Conservation (phyloP, 2,113 vertebrate species). For the Coptodon bakossiorum region DNA sequence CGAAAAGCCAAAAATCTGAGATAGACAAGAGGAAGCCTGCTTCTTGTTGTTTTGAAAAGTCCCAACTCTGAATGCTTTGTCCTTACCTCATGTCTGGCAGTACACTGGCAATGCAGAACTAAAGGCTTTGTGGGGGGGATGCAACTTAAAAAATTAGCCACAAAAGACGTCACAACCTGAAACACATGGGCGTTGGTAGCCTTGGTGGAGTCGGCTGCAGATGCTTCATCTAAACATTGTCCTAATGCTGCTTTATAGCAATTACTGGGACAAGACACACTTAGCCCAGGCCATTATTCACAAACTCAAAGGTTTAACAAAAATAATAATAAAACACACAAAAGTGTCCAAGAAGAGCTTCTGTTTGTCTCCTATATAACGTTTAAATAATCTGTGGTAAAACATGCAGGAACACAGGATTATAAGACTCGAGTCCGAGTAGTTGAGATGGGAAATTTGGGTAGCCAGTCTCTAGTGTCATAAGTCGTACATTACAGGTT, state of each 20-base stretch:
- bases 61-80: background rate
- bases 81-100: slow-evolving; percentile 21
- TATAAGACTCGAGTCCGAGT: background rate
- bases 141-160: slow-evolving; percentile 16
- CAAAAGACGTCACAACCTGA: slow-evolving; percentile 17
- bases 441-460: background rate
- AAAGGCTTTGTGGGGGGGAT: background rate
- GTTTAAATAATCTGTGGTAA: background rate
- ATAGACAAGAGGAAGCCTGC: background rate
- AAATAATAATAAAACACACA: background rate
- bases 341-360: background rate
- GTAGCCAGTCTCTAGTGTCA: background rate
- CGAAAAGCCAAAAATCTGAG: background rate
- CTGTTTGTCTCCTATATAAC: background rate
- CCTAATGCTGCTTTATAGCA: background rate
- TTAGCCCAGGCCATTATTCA: slow-evolving; percentile 6
- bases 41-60: background rate
- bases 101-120: slow-evolving; percentile 15
- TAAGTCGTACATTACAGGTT: slow-evolving; percentile 5
- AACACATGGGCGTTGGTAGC: slow-evolving; percentile 2
- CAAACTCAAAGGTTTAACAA: background rate
- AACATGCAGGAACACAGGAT: slow-evolving; percentile 28
- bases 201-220: background rate
- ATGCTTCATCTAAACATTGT: background rate
- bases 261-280: slow-evolving; percentile 13